phyloP scores from a whole-genome alignment of 2,113 vertebrate genomes.

The Phyllopteryx taeniolatus region DNA sequence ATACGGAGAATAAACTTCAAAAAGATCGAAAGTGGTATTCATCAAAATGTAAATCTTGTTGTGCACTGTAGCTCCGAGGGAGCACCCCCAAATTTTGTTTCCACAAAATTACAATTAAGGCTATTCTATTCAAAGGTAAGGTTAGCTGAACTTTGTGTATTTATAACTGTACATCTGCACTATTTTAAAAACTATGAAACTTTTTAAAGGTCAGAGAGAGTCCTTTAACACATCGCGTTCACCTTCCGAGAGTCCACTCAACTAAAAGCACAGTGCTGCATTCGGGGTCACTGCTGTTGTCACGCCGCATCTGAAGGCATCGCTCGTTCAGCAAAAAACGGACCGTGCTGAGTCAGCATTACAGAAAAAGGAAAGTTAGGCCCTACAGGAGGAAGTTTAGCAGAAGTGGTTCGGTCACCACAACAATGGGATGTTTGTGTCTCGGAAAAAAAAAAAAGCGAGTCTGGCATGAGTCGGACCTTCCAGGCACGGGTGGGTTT shows the following conservation, averaged over 20 bases:
- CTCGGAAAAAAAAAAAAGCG: neutral
- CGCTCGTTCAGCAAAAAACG: neutral
- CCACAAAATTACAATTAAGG: no score
- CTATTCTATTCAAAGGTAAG: no score
- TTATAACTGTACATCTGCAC: neutral
- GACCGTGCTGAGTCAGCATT: neutral
- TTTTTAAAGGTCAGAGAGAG: neutral
- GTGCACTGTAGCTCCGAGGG: no score
- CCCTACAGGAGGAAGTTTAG: neutral
- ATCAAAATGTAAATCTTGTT: no score
- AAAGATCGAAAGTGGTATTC: no score
- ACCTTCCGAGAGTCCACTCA: neutral
- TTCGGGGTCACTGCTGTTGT: neutral
- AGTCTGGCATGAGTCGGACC: neutral
- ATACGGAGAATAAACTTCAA: no score
- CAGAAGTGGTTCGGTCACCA: neutral
- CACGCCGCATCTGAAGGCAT: neutral
- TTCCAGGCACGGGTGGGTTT: constrained; percentile 9
- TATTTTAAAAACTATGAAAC: neutral
- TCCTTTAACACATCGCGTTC: neutral
- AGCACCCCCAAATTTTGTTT: no score
- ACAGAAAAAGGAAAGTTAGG: neutral
- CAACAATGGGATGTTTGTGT: neutral
- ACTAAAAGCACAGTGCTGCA: neutral
- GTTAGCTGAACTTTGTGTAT: neutral